Percentiles rank a stretch among this genome's conserved stretches.
phyloP scores from a whole-genome alignment of 2,888 invertebrate genomes.

The Drosophila mercatorum region DNA sequence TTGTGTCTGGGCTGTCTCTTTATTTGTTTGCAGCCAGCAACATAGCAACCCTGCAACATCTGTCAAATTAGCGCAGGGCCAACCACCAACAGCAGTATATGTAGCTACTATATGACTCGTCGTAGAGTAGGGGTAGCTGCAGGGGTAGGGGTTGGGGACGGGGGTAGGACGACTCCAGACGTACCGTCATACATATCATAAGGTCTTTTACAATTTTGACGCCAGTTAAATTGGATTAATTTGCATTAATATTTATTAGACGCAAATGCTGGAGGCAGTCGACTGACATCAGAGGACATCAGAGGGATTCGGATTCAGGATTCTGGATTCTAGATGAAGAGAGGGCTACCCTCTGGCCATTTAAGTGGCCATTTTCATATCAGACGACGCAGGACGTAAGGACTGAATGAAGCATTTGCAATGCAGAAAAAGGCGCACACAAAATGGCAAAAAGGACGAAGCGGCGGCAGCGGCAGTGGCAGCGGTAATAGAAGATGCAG shows the following conservation, averaged over 20 bases:
- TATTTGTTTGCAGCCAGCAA: slow-evolving; percentile 26
- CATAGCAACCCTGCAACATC: slow-evolving; percentile 66
- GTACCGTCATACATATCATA: slow-evolving; percentile 53
- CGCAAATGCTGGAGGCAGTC: slow-evolving; percentile 68
- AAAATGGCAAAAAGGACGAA: slow-evolving; percentile 40
- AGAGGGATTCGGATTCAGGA: slow-evolving; percentile 24
- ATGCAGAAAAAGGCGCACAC: slow-evolving; percentile 63
- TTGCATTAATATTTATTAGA: slow-evolving; percentile 78
- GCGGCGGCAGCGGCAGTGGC: background rate
- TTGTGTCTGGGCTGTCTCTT: slow-evolving; percentile 40
- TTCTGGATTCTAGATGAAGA: background rate
- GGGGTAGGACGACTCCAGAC: background rate
- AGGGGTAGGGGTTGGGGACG: background rate
- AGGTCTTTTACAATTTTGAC: slow-evolving; percentile 79
- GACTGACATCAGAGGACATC: slow-evolving; percentile 39
- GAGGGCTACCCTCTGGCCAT: slow-evolving; percentile 62
- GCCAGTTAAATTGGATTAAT: slow-evolving; percentile 77
- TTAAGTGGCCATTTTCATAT: slow-evolving; percentile 75
- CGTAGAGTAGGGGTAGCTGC: background rate
- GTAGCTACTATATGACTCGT: background rate
- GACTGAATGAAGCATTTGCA: slow-evolving; percentile 53
- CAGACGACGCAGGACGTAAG: slow-evolving; percentile 35
- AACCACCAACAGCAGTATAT: slow-evolving; percentile 11
- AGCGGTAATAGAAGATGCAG: slow-evolving; percentile 12
- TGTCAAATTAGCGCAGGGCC: slow-evolving; percentile 25